These are phyloP conservation scores for Ammospiza nelsoni DNA, from an alignment of 2,113 vertebrate genomes.

Conservation along the genomic window DNA sequence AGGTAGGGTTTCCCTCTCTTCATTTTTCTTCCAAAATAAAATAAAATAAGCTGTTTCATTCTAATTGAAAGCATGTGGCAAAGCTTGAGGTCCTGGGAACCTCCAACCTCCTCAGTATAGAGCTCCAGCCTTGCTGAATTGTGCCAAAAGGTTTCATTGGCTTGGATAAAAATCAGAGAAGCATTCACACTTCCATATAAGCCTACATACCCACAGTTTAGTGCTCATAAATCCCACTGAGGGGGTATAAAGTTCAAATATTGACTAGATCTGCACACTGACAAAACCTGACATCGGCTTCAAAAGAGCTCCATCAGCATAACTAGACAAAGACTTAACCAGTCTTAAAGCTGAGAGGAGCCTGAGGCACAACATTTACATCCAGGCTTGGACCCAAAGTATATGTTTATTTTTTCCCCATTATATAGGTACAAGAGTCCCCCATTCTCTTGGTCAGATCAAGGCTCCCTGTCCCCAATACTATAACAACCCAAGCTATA, in stretches of 20 bases:
- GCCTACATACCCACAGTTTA: conserved; percentile 37
- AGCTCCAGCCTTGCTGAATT: background rate
- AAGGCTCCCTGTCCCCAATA: conserved; percentile 22
- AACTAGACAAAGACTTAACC: conserved; percentile 30
- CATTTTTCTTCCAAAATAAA: background rate
- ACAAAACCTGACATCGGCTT: conserved; percentile 28
- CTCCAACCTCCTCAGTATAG: background rate
- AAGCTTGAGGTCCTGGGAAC: conserved; percentile 4
- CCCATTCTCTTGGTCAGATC: background rate
- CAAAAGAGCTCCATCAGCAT: background rate
- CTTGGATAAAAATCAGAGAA: conserved; percentile 56
- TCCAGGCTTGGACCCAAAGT: background rate
- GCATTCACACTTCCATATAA: conserved; percentile 55
- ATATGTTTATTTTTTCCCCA: conserved; percentile 23
- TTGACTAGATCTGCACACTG: conserved; percentile 54
- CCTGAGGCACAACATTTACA: conserved; percentile 26
- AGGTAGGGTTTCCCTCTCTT: background rate
- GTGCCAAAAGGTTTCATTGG: conserved; percentile 38
- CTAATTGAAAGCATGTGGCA: conserved; percentile 47
- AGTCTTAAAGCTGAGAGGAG: conserved; percentile 15
- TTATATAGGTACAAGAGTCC: conserved; percentile 15
- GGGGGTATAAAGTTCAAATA: conserved; percentile 48
- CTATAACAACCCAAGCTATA: conserved; percentile 52
- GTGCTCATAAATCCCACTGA: conserved; percentile 50
- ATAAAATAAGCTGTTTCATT: background rate